Conservation (phyloP, 2,113 vertebrate species). For the Coracopsis vasa region DNA sequence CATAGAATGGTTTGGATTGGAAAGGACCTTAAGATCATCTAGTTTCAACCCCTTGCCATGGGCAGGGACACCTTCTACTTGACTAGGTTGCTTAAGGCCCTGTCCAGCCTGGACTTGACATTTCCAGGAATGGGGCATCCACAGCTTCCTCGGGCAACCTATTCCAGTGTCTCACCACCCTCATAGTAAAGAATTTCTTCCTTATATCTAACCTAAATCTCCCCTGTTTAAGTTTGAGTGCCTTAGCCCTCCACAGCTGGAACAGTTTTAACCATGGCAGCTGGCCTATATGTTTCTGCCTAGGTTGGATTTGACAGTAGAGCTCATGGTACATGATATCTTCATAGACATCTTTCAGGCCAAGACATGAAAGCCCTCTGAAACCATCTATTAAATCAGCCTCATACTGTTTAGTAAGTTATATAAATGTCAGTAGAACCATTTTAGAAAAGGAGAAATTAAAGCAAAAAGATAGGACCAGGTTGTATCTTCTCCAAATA, state of each 20-base stretch:
- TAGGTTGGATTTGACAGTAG: neutral
- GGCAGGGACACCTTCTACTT: neutral
- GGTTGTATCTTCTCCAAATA: conserved; percentile 13
- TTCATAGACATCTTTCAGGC: neutral
- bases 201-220: neutral
- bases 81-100: neutral
- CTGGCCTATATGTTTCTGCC: neutral
- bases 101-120: neutral
- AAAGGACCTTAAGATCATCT: neutral
- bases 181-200: neutral
- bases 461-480: neutral
- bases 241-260: neutral
- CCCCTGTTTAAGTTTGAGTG: neutral
- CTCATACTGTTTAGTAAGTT: neutral
- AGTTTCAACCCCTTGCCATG: neutral
- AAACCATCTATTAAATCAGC: neutral
- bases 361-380: neutral
- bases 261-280: neutral
- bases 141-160: neutral
- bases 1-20: neutral
- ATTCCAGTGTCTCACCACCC: neutral
- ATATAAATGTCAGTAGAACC: neutral
- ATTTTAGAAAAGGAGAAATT: neutral
- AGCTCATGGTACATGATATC: neutral
- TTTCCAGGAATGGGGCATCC: neutral